Percentiles rank a stretch among this genome's conserved stretches.
Evolutionary conservation across 2,113 vertebrate genomes (phyloP).

Genomic region (Leucosticte australis): DNA sequence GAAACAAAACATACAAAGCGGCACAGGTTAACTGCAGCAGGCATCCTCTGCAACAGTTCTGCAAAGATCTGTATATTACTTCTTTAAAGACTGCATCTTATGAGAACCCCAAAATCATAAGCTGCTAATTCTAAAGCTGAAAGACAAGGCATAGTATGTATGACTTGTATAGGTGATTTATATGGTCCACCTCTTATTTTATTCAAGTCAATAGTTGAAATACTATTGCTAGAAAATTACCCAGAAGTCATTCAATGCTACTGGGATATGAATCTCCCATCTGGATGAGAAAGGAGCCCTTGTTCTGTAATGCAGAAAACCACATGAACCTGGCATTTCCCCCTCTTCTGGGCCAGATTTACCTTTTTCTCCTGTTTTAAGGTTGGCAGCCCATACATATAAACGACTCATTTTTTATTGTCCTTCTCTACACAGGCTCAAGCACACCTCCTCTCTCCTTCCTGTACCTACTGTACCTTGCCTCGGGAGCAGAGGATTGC

Average conservation of each 20-base stretch:
- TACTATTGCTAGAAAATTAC: neutral
- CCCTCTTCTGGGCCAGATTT: neutral
- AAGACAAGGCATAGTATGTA: neutral
- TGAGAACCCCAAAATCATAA: neutral
- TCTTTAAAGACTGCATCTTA: neutral
- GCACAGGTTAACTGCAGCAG: neutral
- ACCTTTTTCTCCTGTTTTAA: neutral
- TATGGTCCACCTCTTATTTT: neutral
- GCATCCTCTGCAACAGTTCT: neutral
- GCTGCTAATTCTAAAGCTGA: neutral
- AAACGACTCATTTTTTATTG: neutral
- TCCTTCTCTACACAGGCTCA: neutral
- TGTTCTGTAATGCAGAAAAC: neutral
- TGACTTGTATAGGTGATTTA: neutral
- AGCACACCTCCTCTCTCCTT: neutral
- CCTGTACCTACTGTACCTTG: neutral
- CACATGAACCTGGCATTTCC: rapidly evolving
- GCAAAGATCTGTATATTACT: neutral
- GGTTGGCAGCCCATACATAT: rapidly evolving
- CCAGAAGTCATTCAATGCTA: neutral
- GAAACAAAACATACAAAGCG: neutral
- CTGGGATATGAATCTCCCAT: rapidly evolving
- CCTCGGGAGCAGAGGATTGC: neutral
- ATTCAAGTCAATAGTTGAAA: neutral
- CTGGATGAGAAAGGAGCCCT: neutral